Evolutionary conservation across 2,888 invertebrate species (phyloP), one percentile per base, ranked within the genome.

Genomic region (Teleiodes luculella): DNA sequence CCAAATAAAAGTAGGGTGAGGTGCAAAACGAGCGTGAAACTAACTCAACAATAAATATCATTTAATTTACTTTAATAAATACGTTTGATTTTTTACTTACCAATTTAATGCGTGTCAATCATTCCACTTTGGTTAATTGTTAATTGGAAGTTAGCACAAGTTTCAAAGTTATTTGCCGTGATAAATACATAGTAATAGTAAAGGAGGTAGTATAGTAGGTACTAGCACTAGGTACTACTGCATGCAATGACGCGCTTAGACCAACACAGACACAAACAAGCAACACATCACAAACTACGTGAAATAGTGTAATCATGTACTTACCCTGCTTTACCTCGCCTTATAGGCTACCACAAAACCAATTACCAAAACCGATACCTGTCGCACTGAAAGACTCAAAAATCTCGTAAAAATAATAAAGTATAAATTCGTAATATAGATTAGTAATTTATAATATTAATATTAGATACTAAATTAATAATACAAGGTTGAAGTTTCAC

Each of bases 371-470:
- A 86, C 87, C 85, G 74, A 82, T 85, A 87, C 85, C 84, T 82
- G 79, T 73, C 68, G 76, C 80, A 86, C 86, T 88, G 86, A 72
- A 57, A 85, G 72, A 70, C 70, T 76, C 72, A 64, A 72, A 76
- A 78, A 68, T 31, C 72, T 77, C 66, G 80, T 78, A 76, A 68
- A 69, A 70, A 79, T 77, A 74, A 77, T 24, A 24, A 41, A 77
- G 79, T 79, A 81, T 78, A 79, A 64, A 73, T 74, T 71, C 76
- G 76, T 76, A 79, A 76, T 77, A 78, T n/a, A 67, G 76, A 87
- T 87, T 87, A 87, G 87, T 87, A 87, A 65, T 84, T 84, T 80
- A 86, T 85, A 84, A 83, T 86, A 83, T 78, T 84, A 86, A 81
- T 84, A 86, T 72, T 72, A 77, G 76, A 84, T 86, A 85, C 74